Evolutionary conservation across 2,113 vertebrate genomes (phyloP), one percentile per base, ranked within the genome.

Genomic region (Girardinichthys multiradiatus): DNA sequence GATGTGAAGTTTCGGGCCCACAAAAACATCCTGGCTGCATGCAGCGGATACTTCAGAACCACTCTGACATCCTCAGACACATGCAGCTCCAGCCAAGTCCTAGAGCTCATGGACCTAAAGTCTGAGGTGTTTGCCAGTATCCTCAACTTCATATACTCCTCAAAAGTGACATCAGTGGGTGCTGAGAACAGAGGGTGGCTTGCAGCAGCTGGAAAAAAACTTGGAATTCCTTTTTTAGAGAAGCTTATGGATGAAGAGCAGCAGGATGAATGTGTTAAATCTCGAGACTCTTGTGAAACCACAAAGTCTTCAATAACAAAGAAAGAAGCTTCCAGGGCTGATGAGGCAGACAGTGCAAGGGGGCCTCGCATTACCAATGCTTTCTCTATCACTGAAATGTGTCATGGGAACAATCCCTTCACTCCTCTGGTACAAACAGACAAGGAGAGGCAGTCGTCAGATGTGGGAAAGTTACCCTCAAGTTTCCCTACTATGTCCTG

Each of bases 1-100:
- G 98, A 99, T 69, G 97, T 97, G 66, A 99, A 99, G 89, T 99
- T 99, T 88, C 96, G 95, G 86, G 98, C 98, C 63, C 98, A 99
- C 80, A 96, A 95, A 86, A 99, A 99, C 88, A 95, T 99, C 72
- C 92, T 99, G 90, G 98, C 97, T 68, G 98, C 98, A 70, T 97
- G 96, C 63, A 98, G 98, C 67, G 95, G 97, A 68, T 99, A 98
- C 92, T 99, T 99, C 77, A 96, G 95, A 85, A 97, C 96, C 42
- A 95, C 96, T 75, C 95, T 99, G 77, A 96, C 94, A 70, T 93
- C 95, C 67, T 94, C 94, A 29, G 95, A 96, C 1, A 94, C 95
- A 64, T 96, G 95, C 77, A 95, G 94, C 83, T 95, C 96, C 24
- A 92, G 95, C 68, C 97, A 98, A 4, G 97, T 99, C 30, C 93